Evolutionary conservation across 2,888 invertebrate species (phyloP).

Genomic region (Chironomus riparius): DNA sequence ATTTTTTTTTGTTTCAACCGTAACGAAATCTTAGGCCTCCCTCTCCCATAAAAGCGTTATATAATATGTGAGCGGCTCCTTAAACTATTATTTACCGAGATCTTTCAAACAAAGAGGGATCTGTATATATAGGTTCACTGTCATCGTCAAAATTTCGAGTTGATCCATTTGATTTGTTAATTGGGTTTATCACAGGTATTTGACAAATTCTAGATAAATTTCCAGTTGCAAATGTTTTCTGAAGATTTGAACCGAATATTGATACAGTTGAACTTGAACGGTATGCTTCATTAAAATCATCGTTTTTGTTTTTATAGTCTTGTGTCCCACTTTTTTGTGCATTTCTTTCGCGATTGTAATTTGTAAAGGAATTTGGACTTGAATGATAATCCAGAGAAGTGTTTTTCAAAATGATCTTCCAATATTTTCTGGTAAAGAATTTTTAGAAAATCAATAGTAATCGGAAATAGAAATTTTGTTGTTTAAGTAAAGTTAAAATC

Average conservation of each 20-base stretch:
- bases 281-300: conserved; percentile 20
- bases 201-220: conserved; percentile 44
- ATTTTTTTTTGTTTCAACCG: too few species aligned
- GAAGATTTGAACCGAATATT: conserved; percentile 57
- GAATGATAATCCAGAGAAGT: conserved; percentile 45
- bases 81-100: conserved; percentile 48
- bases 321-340: conserved; percentile 29
- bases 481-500: neutral
- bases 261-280: conserved; percentile 40
- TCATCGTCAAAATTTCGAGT: conserved; percentile 65
- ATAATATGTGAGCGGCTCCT: too few species aligned
- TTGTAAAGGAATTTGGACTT: conserved; percentile 39
- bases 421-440: conserved; percentile 56
- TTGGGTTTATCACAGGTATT: conserved; percentile 43
- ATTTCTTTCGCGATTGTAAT: conserved; percentile 34
- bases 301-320: neutral
- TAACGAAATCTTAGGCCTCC: too few species aligned
- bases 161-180: conserved; percentile 44
- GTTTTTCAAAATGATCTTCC: conserved; percentile 69
- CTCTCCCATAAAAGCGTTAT: too few species aligned
- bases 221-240: conserved; percentile 58
- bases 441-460: neutral
- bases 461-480: too few species aligned
- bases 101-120: conserved; percentile 81
- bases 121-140: conserved; percentile 88